Conservation (phyloP, 2,797 vertebrate species). For the Mionectes olivaceus region DNA sequence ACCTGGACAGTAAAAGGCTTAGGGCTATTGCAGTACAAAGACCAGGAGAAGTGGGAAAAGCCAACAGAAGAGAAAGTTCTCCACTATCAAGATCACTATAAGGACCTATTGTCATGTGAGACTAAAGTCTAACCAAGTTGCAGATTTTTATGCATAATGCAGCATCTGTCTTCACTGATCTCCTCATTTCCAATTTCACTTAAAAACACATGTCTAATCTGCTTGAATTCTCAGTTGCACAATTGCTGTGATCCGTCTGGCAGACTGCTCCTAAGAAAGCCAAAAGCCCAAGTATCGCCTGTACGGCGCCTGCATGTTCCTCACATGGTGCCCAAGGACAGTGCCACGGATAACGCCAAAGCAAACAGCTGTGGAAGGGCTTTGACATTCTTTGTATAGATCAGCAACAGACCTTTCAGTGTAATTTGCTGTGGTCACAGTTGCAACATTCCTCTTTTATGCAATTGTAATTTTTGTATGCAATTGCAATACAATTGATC, state of each 20-base stretch:
- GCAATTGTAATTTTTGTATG: background rate
- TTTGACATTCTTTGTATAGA: background rate
- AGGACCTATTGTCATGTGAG: background rate
- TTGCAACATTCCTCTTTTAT: background rate
- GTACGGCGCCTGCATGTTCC: background rate
- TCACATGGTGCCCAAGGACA: background rate
- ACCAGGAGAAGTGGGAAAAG: background rate
- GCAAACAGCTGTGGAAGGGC: background rate
- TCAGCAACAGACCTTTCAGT: background rate
- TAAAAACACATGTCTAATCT: slow-evolving; percentile 46
- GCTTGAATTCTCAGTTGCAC: slow-evolving; percentile 35
- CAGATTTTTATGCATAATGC: slow-evolving; percentile 31
- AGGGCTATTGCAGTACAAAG: background rate
- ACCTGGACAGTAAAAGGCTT: background rate
- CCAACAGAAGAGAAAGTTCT: background rate
- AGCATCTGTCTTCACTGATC: slow-evolving; percentile 33
- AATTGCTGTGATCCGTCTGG: background rate
- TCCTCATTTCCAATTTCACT: slow-evolving; percentile 40
- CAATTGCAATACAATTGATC: background rate
- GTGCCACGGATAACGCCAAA: background rate
- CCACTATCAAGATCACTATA: background rate
- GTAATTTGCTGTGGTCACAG: background rate
- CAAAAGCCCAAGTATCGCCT: background rate
- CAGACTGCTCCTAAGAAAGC: background rate
- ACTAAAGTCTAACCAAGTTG: slow-evolving; percentile 1